Evolutionary conservation across 2,797 vertebrate species (phyloP).

Genomic region (Pangasius mekongensis): DNA sequence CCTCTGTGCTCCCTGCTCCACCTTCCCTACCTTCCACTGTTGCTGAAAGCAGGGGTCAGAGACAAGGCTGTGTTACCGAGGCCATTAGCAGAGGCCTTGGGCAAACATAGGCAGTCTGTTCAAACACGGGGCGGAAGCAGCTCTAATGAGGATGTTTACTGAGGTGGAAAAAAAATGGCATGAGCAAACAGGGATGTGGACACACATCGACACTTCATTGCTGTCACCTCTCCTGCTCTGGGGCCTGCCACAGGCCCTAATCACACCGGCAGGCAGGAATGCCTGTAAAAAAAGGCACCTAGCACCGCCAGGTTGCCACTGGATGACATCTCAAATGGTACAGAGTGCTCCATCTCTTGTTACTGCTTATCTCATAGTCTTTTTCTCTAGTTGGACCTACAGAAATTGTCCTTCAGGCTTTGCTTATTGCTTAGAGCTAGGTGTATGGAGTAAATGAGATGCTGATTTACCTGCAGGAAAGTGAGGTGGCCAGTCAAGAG

Average conservation of each 20-base stretch:
- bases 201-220: conserved; percentile 42
- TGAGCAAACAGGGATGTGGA: conserved; percentile 54
- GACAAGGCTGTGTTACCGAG: conserved; percentile 40
- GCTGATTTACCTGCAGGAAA: conserved; percentile 47
- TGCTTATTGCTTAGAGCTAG: conserved; percentile 34
- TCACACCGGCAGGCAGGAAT: conserved; percentile 37
- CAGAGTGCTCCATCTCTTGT: conserved; percentile 43
- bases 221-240: conserved; percentile 50
- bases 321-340: conserved; percentile 49
- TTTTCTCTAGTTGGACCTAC: conserved; percentile 45
- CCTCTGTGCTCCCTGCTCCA: not conserved
- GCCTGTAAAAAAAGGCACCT: not conserved
- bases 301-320: conserved; percentile 36
- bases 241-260: conserved; percentile 45
- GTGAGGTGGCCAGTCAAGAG: conserved; percentile 15
- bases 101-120: conserved; percentile 69
- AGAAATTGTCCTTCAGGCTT: not conserved
- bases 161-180: conserved; percentile 34
- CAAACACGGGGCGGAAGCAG: conserved; percentile 81
- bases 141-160: conserved; percentile 81
- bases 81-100: conserved; percentile 55
- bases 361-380: conserved; percentile 47
- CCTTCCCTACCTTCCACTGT: conserved; percentile 15
- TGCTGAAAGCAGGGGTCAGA: conserved; percentile 33
- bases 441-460: conserved; percentile 37